phyloP scores from a whole-genome alignment of 2,888 invertebrate genomes.

The Petrophora chlorosata region DNA sequence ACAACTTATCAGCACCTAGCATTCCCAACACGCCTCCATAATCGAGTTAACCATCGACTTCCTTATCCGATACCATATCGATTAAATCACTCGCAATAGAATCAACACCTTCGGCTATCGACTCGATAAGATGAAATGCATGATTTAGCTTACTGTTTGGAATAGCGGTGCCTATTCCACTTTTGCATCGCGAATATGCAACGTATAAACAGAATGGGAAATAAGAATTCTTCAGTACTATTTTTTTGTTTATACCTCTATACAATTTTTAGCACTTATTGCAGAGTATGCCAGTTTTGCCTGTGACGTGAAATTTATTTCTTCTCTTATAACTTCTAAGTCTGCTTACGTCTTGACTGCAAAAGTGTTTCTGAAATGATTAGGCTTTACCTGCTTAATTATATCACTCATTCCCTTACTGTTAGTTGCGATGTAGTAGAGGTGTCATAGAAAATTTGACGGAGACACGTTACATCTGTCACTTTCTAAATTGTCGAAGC shows the following conservation, averaged over 20 bases:
- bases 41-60: slow-evolving; percentile 30
- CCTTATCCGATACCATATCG: slow-evolving; percentile 36
- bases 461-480: slow-evolving; percentile 25
- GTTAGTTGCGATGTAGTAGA: neutral
- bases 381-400: too few species aligned
- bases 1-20: neutral
- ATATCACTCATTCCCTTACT: neutral
- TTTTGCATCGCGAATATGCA: slow-evolving; percentile 21
- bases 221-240: too few species aligned
- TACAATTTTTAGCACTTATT: too few species aligned
- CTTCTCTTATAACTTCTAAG: neutral
- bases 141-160: slow-evolving; percentile 31
- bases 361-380: too few species aligned
- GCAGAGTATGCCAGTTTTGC: too few species aligned
- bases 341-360: too few species aligned
- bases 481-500: slow-evolving; percentile 26
- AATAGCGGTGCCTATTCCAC: slow-evolving; percentile 27
- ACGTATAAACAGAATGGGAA: slow-evolving; percentile 10
- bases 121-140: slow-evolving; percentile 41
- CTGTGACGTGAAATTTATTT: neutral
- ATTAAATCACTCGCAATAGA: slow-evolving; percentile 41
- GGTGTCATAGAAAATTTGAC: slow-evolving; percentile 5
- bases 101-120: slow-evolving; percentile 41
- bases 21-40: slow-evolving; percentile 2
- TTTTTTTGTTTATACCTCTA: too few species aligned